phyloP scores from a whole-genome alignment of 2,888 invertebrate species.

The Oligia latruncula region DNA sequence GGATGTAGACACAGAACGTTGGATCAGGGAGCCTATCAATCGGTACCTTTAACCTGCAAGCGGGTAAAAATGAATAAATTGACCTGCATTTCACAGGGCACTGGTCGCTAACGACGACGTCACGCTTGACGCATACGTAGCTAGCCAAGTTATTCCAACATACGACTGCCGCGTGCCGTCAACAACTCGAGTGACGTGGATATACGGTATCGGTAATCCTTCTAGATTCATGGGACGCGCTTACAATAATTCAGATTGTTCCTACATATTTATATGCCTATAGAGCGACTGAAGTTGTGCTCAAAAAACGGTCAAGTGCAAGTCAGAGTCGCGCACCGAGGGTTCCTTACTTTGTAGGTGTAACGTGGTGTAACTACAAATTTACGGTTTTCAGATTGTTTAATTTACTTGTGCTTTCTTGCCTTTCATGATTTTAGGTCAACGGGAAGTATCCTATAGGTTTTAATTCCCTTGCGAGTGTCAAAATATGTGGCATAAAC shows the following conservation, averaged over 20 bases:
- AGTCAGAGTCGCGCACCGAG: too few relatives aligned
- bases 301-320: neutral
- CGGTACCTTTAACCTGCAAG: neutral
- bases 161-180: neutral
- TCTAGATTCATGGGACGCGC: slow-evolving; percentile 17
- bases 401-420: too few relatives aligned
- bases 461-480: too few relatives aligned
- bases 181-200: slow-evolving; percentile 4
- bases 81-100: slow-evolving; percentile 15
- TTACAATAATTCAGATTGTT: slow-evolving; percentile 5
- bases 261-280: slow-evolving; percentile 12
- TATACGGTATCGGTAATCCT: slow-evolving; percentile 24
- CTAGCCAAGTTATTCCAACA: slow-evolving; percentile 14
- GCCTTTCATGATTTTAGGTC: too few relatives aligned
- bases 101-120: neutral
- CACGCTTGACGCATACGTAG: neutral
- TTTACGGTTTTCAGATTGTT: too few relatives aligned
- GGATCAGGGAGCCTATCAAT: neutral
- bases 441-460: too few relatives aligned
- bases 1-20: neutral
- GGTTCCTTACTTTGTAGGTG: too few relatives aligned
- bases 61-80: slow-evolving; percentile 3
- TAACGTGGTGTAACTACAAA: too few relatives aligned
- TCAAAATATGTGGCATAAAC: too few relatives aligned
- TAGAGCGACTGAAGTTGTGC: slow-evolving; percentile 1